Base-by-base conservation (phyloP, 2,113 vertebrate species). In the Irena cyanogastra region DNA sequence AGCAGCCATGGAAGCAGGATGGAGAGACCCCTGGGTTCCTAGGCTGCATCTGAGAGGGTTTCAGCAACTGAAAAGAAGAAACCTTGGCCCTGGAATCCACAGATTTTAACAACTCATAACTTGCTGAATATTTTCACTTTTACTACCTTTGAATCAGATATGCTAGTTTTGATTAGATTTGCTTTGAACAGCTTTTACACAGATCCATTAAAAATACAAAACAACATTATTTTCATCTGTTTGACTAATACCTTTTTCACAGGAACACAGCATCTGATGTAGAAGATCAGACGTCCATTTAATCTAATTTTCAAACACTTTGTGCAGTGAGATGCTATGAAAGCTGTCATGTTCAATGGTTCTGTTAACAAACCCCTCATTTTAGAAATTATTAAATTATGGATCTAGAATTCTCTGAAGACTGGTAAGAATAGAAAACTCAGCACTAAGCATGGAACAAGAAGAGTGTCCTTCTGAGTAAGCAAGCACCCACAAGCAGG, bases 171-270 rank as follows among this genome's bases (percentile, higher is more conserved):
- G 47, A 26, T 64, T 83, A 92, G 3, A 57, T 90, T 87, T 96
- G 60, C 74, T 94, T 90, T 97, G 68, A 95, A 96, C 69, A 66
- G 69, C 57, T 94, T 92, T 95, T 77, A 79, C 41, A 84, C 20
- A 72, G 49, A 82, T 35, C 76, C 72, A 93, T 90, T 84, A 96
- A 95, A 96, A 95, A 94, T 91, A 95, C 41, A 97, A 91, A 91
- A 71, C 59, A 87, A 61, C 90, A 92, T 95, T 95, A 77, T 91
- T 87, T 94, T 87, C 75, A 92, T 63, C 79, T 83, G 37, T 75
- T 81, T 94, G 78, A 89, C 71, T 93, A 39, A 22, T 49, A 86
- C 45, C 53, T 75, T 91, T 91, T 93, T 96, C 90, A 91, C 86
- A 94, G 90, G 80, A 94, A 92, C 66, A 93, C 47, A 88, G 66